These are phyloP conservation scores for Choloepus didactylus DNA, from an alignment of 2,797 vertebrate genomes.

Conservation along the genomic window DNA sequence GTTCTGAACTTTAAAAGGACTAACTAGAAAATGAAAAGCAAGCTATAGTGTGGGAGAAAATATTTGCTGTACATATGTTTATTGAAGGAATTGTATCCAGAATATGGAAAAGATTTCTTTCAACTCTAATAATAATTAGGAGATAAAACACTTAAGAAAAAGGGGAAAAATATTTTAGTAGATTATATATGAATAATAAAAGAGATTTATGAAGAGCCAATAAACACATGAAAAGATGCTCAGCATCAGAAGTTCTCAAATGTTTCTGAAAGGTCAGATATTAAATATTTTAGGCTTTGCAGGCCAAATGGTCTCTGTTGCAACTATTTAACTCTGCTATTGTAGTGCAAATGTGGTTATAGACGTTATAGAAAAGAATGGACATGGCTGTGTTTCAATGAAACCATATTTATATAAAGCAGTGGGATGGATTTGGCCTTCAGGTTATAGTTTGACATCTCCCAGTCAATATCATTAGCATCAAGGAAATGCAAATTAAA, in stretches of 20 bases:
- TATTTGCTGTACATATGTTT: background rate
- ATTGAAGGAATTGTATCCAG: slow-evolving; percentile 4
- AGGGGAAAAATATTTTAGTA: background rate
- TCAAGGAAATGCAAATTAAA: background rate
- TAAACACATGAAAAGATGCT: background rate
- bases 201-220: background rate
- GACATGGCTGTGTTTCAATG: background rate
- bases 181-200: background rate
- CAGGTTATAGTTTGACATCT: background rate
- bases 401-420: background rate
- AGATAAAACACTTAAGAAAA: background rate
- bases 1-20: slow-evolving; percentile 22
- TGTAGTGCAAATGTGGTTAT: background rate
- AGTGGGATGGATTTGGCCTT: background rate
- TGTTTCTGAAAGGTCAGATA: background rate
- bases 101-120: slow-evolving; percentile 28
- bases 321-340: background rate
- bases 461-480: background rate
- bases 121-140: background rate
- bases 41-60: background rate
- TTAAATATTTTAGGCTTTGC: background rate
- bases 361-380: background rate
- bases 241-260: background rate
- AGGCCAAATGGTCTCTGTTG: background rate
- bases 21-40: background rate